Evolutionary conservation across 1,140 invertebrate species (phyloP).

Genomic region (Teleogryllus occipitalis): DNA sequence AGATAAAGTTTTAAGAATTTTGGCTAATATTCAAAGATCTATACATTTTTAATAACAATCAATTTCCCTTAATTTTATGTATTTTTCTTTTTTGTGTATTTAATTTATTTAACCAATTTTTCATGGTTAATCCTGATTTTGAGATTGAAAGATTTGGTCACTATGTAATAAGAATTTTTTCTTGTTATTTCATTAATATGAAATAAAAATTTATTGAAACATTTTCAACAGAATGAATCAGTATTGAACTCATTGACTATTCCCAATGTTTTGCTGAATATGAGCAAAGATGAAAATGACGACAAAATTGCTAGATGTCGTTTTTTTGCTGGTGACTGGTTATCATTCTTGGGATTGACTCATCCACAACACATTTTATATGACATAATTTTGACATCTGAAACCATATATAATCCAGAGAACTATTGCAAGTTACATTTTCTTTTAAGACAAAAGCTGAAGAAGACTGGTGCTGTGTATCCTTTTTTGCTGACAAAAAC

Average conservation of each 20-base stretch:
- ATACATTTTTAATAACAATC: background rate
- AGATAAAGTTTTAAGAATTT: background rate
- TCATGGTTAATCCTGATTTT: no score
- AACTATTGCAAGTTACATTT: slow-evolving; percentile 68
- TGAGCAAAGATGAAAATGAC: slow-evolving; percentile 38
- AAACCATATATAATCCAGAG: slow-evolving; percentile 81
- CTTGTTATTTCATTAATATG: background rate
- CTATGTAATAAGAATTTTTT: background rate
- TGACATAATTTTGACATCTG: slow-evolving; percentile 78
- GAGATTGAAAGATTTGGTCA: background rate
- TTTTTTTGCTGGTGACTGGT: slow-evolving; percentile 79
- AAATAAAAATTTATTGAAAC: background rate
- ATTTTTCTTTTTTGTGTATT: no score
- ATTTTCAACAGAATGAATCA: slow-evolving; percentile 57
- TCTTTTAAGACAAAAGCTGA: slow-evolving; percentile 59
- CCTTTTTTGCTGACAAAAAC: slow-evolving; percentile 27
- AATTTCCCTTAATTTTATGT: no score
- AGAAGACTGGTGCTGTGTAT: slow-evolving; percentile 51
- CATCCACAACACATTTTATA: slow-evolving; percentile 44
- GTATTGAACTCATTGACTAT: slow-evolving; percentile 64
- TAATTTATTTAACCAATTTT: no score
- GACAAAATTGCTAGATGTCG: slow-evolving; percentile 37
- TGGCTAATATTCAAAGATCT: background rate
- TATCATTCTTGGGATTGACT: slow-evolving; percentile 45
- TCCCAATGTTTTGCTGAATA: slow-evolving; percentile 68